Evolutionary conservation across 1,140 invertebrate species (phyloP).

Genomic region (Tenebrio molitor): DNA sequence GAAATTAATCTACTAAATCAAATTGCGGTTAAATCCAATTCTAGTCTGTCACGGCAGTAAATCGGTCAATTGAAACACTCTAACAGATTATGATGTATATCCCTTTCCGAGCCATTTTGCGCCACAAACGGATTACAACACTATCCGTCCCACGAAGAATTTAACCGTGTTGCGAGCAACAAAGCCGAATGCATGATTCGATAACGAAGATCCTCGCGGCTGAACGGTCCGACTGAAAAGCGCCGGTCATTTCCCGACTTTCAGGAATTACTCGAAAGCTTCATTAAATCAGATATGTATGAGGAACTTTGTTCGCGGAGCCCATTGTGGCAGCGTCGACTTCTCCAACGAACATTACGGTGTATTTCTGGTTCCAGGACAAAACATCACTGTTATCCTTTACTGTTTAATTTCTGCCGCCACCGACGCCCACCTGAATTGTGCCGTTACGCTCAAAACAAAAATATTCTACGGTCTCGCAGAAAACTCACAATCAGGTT

Average conservation of each 20-base stretch:
- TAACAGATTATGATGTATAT: constrained; percentile 55
- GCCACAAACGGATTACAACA: constrained; percentile 32
- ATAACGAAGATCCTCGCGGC: not conserved
- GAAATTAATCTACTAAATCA: constrained; percentile 60
- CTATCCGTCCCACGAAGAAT: not conserved
- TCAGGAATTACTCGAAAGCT: not conserved
- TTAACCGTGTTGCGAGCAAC: not conserved
- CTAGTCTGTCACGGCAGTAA: constrained; percentile 52
- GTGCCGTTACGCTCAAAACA: too few species aligned
- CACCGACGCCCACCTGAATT: too few species aligned
- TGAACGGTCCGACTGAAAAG: not conserved
- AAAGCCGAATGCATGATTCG: not conserved
- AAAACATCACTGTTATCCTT: too few species aligned
- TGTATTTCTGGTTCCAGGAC: too few species aligned
- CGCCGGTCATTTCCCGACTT: not conserved
- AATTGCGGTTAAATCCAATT: constrained; percentile 55
- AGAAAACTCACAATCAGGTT: too few species aligned
- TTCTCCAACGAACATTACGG: too few species aligned
- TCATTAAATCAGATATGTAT: not conserved
- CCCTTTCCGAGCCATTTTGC: constrained; percentile 49
- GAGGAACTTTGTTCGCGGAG: constrained; percentile 1
- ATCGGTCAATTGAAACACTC: constrained; percentile 57
- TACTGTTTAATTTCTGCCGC: too few species aligned
- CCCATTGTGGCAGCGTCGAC: too few species aligned
- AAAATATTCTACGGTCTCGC: too few species aligned